A percentile compares a stretch with the other conserved stretches of the same genome.
Evolutionary conservation across 2,113 vertebrate species (phyloP).

Genomic region (Sinocyclocheilus grahami): DNA sequence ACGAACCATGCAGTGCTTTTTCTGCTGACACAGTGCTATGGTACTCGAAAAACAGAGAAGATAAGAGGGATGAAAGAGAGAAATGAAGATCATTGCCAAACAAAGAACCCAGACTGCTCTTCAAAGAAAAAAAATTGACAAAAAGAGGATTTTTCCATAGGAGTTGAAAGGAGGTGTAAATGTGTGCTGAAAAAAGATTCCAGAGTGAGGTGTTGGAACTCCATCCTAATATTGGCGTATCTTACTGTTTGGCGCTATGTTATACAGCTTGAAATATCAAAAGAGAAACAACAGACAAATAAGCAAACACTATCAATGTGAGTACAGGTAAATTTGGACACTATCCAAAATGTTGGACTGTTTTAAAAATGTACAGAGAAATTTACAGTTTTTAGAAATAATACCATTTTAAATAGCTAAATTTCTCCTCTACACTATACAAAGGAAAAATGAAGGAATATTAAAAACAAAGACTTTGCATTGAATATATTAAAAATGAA

Average conservation of each 20-base stretch:
- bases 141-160: neutral
- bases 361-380: neutral
- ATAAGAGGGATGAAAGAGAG: slow-evolving; percentile 5
- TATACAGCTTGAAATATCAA: neutral
- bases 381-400: neutral
- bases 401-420: neutral
- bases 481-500: neutral
- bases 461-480: neutral
- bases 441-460: neutral
- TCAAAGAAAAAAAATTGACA: neutral
- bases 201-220: neutral
- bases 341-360: neutral
- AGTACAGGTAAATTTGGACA: neutral
- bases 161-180: neutral
- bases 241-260: neutral
- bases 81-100: neutral
- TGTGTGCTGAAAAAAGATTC: neutral
- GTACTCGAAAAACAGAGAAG: neutral
- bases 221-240: neutral
- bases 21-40: slow-evolving; percentile 39
- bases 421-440: neutral
- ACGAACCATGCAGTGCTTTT: slow-evolving; percentile 37
- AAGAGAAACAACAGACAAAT: neutral
- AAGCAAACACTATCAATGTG: neutral
- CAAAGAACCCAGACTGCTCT: neutral